Percentiles rank a stretch among this genome's conserved stretches.
Evolutionary conservation across 2,797 vertebrate genomes (phyloP).

Genomic region (Stomatorhinus walkeri): DNA sequence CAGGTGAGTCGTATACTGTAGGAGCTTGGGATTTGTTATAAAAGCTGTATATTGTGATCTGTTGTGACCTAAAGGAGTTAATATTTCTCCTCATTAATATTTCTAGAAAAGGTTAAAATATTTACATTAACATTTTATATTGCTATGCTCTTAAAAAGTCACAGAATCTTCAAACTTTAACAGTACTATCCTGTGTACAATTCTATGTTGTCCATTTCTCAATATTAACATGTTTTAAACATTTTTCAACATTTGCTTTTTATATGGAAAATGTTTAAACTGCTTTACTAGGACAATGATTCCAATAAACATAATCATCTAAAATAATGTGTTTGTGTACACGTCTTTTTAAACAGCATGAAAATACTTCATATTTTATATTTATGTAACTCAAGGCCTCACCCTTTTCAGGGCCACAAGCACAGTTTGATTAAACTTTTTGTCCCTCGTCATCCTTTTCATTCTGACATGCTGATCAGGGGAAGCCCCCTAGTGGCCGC

Average conservation of each 20-base stretch:
- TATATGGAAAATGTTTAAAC: background rate
- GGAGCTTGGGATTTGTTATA: background rate
- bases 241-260: background rate
- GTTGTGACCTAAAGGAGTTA: background rate
- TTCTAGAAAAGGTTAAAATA: background rate
- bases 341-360: background rate
- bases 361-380: background rate
- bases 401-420: background rate
- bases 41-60: background rate
- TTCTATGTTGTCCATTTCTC: background rate
- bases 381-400: background rate
- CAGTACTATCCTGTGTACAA: background rate
- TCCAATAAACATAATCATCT: conserved; percentile 7
- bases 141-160: background rate
- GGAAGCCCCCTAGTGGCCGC: background rate
- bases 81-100: background rate
- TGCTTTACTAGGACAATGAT: background rate
- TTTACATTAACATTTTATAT: background rate
- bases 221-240: background rate
- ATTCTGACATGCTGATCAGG: background rate
- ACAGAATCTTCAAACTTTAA: background rate
- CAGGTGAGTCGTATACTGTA: background rate
- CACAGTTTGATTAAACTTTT: background rate
- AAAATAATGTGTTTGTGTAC: background rate
- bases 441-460: background rate